Conservation (phyloP, 92 coral and sea anemone species). For the Paramuricea clavata region DNA sequence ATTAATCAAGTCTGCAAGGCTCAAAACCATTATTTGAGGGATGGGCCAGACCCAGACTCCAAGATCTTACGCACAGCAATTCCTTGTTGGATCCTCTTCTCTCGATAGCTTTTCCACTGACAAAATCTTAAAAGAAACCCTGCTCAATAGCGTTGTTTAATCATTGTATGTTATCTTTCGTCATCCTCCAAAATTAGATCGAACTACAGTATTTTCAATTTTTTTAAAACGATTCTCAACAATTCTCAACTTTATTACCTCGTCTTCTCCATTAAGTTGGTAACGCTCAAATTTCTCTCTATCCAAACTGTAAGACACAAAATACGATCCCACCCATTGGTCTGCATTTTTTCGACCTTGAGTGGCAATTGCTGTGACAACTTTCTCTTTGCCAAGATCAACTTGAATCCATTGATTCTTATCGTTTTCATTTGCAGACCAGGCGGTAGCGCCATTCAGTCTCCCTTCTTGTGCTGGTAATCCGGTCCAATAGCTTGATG, state of each 20-base stretch:
- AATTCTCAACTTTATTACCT: background rate
- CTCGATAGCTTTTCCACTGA: too few species aligned
- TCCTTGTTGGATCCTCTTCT: too few species aligned
- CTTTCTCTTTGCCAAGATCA: background rate
- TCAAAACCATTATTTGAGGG: too few species aligned
- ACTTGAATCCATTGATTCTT: constrained; percentile 7
- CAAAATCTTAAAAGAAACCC: too few species aligned
- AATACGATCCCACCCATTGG: background rate
- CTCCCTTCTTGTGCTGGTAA: background rate
- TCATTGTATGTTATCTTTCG: too few species aligned
- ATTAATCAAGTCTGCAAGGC: too few species aligned
- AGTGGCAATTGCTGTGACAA: background rate
- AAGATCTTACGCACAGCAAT: too few species aligned
- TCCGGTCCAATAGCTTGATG: background rate
- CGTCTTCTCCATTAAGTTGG: background rate
- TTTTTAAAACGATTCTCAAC: too few species aligned
- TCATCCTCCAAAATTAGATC: too few species aligned
- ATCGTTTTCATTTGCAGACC: background rate
- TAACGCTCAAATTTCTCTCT: background rate
- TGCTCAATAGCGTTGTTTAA: too few species aligned
- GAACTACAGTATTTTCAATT: too few species aligned
- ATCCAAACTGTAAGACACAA: background rate
- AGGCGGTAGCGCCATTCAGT: background rate
- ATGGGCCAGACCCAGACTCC: too few species aligned
- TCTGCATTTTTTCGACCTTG: constrained; percentile 7